Evolutionary conservation across 2,797 vertebrate genomes (phyloP).

Genomic region (Spondyliosoma cantharus): DNA sequence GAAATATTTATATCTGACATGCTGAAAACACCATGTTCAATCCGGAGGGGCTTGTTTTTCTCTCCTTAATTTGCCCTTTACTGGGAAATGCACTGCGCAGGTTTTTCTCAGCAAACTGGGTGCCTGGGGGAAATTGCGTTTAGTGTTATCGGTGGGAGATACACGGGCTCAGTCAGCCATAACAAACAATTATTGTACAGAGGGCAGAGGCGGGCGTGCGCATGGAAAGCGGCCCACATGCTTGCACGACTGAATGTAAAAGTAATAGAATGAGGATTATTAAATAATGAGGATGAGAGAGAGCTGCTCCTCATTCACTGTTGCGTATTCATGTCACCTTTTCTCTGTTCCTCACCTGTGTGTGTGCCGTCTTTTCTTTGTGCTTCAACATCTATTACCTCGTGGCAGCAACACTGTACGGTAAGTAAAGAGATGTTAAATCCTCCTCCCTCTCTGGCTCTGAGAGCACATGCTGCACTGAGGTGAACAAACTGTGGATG

Average conservation of each 20-base stretch:
- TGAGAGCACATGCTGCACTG: background rate
- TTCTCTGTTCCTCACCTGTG: conserved; percentile 40
- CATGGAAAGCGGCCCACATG: conserved; percentile 63
- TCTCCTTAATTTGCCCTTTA: conserved; percentile 73
- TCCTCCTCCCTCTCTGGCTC: conserved; percentile 3
- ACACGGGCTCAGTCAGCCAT: conserved; percentile 71
- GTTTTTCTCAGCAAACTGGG: conserved; percentile 64
- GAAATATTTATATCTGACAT: conserved; percentile 24
- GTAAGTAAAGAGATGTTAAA: conserved; percentile 12
- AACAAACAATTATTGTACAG: conserved; percentile 81
- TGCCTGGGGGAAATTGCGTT: conserved; percentile 79
- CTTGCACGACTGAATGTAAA: conserved; percentile 67
- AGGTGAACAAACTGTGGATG: conserved; percentile 13
- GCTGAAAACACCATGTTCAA: conserved; percentile 42
- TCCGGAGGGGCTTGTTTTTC: conserved; percentile 37
- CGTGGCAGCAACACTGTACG: background rate
- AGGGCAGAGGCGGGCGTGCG: conserved; percentile 71
- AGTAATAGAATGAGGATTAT: conserved; percentile 75
- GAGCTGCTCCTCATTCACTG: conserved; percentile 61
- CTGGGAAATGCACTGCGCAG: conserved; percentile 68
- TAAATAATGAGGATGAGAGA: conserved; percentile 74
- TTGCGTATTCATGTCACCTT: conserved; percentile 56
- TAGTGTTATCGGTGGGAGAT: conserved; percentile 79
- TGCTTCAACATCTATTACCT: conserved; percentile 24
- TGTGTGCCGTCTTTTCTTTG: conserved; percentile 25